A percentile compares a stretch with the other conserved stretches of the same genome.
These are phyloP conservation scores for Isoperla grammatica DNA, from an alignment of 2,888 invertebrate species.

Conservation along the genomic window DNA sequence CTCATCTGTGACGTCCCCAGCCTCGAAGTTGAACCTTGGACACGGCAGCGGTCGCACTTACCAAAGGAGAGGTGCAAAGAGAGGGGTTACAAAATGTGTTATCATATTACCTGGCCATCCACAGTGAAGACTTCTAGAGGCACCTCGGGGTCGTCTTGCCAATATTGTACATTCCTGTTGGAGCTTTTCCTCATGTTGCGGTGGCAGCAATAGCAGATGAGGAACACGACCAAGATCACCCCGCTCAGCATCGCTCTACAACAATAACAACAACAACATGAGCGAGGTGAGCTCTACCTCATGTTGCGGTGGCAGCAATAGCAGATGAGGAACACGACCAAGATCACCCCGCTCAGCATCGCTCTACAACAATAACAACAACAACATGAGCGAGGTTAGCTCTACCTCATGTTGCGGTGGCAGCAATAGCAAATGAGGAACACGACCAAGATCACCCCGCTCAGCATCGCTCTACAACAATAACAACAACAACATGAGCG, in stretches of 20 bases:
- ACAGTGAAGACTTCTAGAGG: constrained; percentile 53
- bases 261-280: constrained; percentile 31
- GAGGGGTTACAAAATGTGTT: too few species aligned
- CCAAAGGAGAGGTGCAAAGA: too few species aligned
- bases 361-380: constrained; percentile 51
- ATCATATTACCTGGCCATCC: constrained; percentile 45
- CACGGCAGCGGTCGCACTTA: too few species aligned
- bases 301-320: too few species aligned
- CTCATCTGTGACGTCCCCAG: too few species aligned
- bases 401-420: too few species aligned
- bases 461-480: constrained; percentile 64
- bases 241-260: constrained; percentile 72
- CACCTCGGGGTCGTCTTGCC: constrained; percentile 48
- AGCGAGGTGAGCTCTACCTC: too few species aligned
- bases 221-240: constrained; percentile 66
- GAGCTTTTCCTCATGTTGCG: constrained; percentile 49
- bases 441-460: constrained; percentile 68
- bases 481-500: constrained; percentile 17
- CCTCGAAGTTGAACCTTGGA: too few species aligned
- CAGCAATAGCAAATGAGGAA: constrained; percentile 40
- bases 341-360: constrained; percentile 70
- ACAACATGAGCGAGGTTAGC: too few species aligned
- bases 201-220: constrained; percentile 71
- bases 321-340: constrained; percentile 54
- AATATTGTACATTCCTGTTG: constrained; percentile 43